phyloP scores from a whole-genome alignment of 2,113 vertebrate genomes.

The Regulus satrapa region DNA sequence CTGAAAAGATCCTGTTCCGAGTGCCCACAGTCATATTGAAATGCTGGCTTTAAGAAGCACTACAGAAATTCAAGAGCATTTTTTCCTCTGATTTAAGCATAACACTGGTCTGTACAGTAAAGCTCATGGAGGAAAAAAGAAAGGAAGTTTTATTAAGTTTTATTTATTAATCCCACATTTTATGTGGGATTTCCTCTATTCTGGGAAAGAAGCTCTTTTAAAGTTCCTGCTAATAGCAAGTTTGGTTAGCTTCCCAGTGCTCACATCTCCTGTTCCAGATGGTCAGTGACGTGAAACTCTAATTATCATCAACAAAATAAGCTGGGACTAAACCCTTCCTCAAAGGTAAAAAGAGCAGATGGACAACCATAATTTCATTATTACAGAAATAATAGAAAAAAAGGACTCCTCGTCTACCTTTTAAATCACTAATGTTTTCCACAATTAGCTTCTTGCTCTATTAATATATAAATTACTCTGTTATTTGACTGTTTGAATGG shows the following conservation, averaged over 20 bases:
- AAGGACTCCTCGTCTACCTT: not conserved
- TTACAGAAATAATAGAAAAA: constrained; percentile 25
- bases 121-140: not conserved
- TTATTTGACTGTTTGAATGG: not conserved
- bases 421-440: not conserved
- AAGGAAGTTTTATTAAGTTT: not conserved
- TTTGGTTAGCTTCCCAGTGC: constrained; percentile 41
- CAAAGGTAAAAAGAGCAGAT: constrained; percentile 62
- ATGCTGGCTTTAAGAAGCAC: not conserved
- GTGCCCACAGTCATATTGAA: not conserved
- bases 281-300: constrained; percentile 43
- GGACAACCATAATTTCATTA: constrained; percentile 40
- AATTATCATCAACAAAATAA: constrained; percentile 53
- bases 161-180: too few relatives aligned
- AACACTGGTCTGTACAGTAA: not conserved
- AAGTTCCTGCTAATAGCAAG: constrained; percentile 19
- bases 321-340: constrained; percentile 41
- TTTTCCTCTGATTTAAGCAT: not conserved
- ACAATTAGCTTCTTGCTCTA: not conserved
- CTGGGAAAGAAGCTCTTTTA: constrained; percentile 2
- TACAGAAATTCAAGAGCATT: not conserved
- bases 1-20: not conserved
- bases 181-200: not conserved
- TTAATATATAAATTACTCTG: not conserved
- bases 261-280: constrained; percentile 46